Percentiles rank a stretch among this genome's conserved stretches.
These are phyloP conservation scores for Philypnodon macrostomus DNA, from an alignment of 2,797 vertebrate genomes.

Conservation along the genomic window DNA sequence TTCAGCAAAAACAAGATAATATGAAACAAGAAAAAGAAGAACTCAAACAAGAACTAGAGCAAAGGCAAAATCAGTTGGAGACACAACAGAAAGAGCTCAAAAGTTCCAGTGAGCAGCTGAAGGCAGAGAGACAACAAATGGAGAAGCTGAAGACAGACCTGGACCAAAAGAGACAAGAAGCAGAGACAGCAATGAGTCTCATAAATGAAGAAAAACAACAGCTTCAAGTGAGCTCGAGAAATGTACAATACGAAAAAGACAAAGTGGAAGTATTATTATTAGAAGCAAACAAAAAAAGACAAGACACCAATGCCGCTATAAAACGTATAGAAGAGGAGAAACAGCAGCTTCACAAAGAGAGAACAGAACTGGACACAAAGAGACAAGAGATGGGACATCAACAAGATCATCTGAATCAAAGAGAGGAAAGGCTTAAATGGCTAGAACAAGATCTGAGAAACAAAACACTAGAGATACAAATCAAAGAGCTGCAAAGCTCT, in stretches of 20 bases:
- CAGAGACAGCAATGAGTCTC: not conserved
- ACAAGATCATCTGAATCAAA: not conserved
- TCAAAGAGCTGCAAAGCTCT: not conserved
- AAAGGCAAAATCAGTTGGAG: not conserved
- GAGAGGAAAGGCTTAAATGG: conserved; percentile 1
- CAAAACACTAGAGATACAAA: conserved; percentile 1
- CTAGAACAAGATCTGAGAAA: not conserved
- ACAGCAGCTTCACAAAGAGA: not conserved
- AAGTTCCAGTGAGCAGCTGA: not conserved
- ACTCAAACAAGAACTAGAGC: not conserved
- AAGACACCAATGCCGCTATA: not conserved
- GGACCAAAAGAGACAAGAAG: not conserved
- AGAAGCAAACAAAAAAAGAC: not conserved
- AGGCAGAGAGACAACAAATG: not conserved
- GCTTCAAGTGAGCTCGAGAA: not conserved
- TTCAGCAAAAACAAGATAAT: no score
- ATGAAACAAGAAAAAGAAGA: not conserved
- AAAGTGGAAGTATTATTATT: not conserved
- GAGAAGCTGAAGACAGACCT: not conserved
- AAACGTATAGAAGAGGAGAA: not conserved
- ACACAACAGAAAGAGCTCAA: not conserved
- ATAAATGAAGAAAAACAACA: not conserved
- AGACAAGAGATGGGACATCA: not conserved
- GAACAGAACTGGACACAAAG: not conserved
- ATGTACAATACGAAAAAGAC: not conserved